Conservation (phyloP, 2,113 vertebrate species). For the Rhegmatorhina hoffmannsi region DNA sequence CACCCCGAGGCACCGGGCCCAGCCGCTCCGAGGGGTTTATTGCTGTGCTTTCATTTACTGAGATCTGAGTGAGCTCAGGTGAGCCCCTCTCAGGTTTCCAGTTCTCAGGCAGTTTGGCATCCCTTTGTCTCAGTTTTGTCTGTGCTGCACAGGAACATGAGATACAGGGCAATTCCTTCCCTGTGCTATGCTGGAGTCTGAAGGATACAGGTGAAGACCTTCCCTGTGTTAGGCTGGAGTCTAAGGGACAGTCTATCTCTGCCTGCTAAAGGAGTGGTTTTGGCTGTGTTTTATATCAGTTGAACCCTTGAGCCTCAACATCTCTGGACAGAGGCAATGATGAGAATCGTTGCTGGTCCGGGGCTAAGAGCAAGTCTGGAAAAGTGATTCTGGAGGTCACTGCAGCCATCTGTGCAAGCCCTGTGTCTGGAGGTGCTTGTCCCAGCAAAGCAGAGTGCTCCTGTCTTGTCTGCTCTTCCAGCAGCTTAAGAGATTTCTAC, state of each 20-base stretch:
- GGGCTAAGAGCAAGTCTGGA: not conserved
- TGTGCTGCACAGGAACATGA: not conserved
- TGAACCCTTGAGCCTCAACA: not conserved
- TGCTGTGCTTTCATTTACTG: not conserved
- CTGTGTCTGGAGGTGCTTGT: not conserved
- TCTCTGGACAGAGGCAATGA: not conserved
- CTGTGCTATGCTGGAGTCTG: not conserved
- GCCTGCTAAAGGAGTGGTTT: not conserved
- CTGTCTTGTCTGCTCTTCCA: not conserved
- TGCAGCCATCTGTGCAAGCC: not conserved
- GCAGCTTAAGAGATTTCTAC: not conserved
- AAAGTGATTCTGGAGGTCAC: not conserved
- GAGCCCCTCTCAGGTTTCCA: not conserved
- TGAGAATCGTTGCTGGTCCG: fast-evolving
- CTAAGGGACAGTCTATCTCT: not conserved
- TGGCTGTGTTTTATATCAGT: not conserved
- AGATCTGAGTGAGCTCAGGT: not conserved
- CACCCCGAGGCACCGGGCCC: not conserved
- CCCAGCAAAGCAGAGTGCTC: not conserved
- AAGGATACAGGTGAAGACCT: not conserved
- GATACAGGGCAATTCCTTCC: not conserved
- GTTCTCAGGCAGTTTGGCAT: not conserved
- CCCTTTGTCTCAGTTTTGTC: not conserved
- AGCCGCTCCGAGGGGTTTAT: not conserved
- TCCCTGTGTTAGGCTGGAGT: not conserved